Evolutionary conservation across 2,888 invertebrate species (phyloP).

Genomic region (Spodoptera picta): DNA sequence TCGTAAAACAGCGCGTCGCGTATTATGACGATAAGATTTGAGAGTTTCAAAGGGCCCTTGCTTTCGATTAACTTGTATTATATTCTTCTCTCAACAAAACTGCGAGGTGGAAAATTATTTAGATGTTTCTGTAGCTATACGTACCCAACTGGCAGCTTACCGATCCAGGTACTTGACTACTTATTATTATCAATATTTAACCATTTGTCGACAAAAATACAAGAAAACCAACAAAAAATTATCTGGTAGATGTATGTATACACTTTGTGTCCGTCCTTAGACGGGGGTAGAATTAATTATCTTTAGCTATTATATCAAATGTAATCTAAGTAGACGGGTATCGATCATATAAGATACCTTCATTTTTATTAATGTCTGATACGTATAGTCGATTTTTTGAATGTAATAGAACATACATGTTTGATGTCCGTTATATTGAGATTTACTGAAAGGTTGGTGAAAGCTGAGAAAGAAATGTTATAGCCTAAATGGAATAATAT

Average conservation of each 20-base stretch:
- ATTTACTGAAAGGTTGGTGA: conserved; percentile 1
- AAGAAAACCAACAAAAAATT: conserved; percentile 16
- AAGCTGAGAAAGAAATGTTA: conserved; percentile 12
- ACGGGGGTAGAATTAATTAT: conserved; percentile 43
- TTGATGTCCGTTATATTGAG: conserved; percentile 22
- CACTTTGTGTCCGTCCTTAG: conserved; percentile 41
- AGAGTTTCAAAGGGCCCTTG: conserved; percentile 12
- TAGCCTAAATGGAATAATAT: too few relatives aligned
- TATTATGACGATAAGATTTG: conserved; percentile 28
- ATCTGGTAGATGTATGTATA: conserved; percentile 21
- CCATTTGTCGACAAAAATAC: conserved; percentile 17
- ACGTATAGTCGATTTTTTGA: conserved; percentile 21
- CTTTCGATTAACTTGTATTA: conserved; percentile 17
- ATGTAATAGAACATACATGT: conserved; percentile 25
- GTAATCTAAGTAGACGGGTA: conserved; percentile 32
- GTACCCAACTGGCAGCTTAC: background rate
- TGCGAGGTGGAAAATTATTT: conserved; percentile 29
- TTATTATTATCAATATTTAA: conserved; percentile 27
- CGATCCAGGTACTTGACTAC: background rate
- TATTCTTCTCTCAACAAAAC: conserved; percentile 11
- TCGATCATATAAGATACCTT: conserved; percentile 37
- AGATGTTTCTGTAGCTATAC: conserved; percentile 25
- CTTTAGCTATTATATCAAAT: conserved; percentile 22
- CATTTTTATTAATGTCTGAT: conserved; percentile 28
- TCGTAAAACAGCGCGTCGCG: conserved; percentile 6